phyloP scores from a whole-genome alignment of 2,113 vertebrate genomes.

The Nothocercus nigrocapillus region DNA sequence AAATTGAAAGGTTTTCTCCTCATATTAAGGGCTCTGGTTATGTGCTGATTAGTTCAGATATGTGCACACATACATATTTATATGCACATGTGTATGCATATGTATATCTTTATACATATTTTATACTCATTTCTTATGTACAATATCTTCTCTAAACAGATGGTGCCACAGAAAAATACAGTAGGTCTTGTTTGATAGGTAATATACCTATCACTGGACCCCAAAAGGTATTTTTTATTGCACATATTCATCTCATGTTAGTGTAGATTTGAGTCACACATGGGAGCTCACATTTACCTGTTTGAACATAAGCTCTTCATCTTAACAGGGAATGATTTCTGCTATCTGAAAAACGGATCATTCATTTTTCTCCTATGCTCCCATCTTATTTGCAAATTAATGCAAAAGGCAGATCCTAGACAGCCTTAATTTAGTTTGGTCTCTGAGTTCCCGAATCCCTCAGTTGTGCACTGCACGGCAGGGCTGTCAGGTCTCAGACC shows the following conservation, averaged over 20 bases:
- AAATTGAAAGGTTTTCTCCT: background rate
- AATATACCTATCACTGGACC: background rate
- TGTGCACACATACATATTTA: background rate
- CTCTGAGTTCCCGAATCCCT: background rate
- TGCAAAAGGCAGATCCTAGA: background rate
- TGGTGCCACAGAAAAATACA: background rate
- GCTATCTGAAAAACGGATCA: background rate
- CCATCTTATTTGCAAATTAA: slow-evolving; percentile 50
- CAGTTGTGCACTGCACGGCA: slow-evolving; percentile 57
- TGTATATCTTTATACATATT: background rate
- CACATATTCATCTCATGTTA: background rate
- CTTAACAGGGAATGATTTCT: background rate
- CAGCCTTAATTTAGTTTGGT: slow-evolving; percentile 37
- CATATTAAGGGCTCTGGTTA: background rate
- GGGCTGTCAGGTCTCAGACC: slow-evolving; percentile 54
- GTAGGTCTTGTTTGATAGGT: background rate
- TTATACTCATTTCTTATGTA: background rate
- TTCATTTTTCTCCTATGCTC: background rate
- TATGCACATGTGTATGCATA: background rate
- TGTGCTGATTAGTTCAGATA: background rate
- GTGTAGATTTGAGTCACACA: background rate
- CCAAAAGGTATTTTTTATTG: background rate
- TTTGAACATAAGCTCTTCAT: background rate
- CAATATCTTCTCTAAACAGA: background rate
- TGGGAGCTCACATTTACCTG: background rate